Conservation (phyloP, 2,113 vertebrate genomes). For the Carlito syrichta region DNA sequence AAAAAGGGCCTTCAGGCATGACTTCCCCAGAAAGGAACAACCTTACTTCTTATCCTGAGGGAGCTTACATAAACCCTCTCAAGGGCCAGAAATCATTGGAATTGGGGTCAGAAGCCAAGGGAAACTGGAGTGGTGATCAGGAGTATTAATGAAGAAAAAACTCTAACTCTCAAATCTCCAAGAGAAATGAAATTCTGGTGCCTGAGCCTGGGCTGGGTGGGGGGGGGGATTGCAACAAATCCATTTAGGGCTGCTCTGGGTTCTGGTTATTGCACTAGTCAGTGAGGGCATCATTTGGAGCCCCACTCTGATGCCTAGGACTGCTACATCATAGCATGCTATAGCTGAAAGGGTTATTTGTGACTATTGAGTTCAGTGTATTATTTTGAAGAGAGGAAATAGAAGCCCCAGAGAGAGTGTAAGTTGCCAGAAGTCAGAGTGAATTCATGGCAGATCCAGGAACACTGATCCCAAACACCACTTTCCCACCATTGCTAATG, state of each 20-base stretch:
- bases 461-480: not conserved
- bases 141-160: conserved; percentile 16
- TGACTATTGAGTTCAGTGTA: not conserved
- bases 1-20: not conserved
- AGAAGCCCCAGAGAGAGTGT: not conserved
- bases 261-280: not conserved
- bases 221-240: not conserved
- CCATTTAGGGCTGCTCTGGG: not conserved
- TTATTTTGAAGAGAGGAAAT: conserved; percentile 50
- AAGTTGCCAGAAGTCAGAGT: not conserved
- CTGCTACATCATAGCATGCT: not conserved
- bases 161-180: not conserved
- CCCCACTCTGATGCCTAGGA: not conserved
- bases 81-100: conserved; percentile 42
- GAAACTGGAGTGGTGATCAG: conserved; percentile 29
- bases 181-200: conserved; percentile 39
- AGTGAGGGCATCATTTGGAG: not conserved
- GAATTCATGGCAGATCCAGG: conserved; percentile 1
- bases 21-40: conserved; percentile 39
- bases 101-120: conserved; percentile 28
- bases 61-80: not conserved
- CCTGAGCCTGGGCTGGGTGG: not conserved
- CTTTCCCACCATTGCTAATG: not conserved
- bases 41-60: conserved; percentile 35
- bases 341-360: not conserved